Base-by-base conservation (phyloP, 2,113 vertebrate species). In the Synodontis membranacea region DNA sequence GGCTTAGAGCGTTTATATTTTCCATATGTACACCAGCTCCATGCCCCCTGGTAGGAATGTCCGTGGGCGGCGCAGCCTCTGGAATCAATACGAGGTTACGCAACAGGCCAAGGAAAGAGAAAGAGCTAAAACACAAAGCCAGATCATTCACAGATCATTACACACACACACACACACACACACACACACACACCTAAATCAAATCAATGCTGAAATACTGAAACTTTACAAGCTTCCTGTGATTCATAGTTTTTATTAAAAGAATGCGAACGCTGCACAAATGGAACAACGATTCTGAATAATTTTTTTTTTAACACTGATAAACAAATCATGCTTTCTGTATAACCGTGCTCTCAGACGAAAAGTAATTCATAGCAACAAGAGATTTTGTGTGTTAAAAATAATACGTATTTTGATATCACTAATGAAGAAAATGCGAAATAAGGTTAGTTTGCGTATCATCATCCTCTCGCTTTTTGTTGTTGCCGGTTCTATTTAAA, bases 81-180 rank as follows among this genome's bases (percentile, higher is more conserved):
- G 62, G 84, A 86, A 88, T 81, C 87, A 87, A 72, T 86, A 66
- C 76, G 66, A 31, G 81, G 58, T 87, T 90, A 88, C 84, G 84
- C 86, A 89, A 89, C 56, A 80, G 54, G 44, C 54, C 42, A 39
- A 75, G 66, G 68, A 46, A 78, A 84, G 76, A 52, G 50, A 75
- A 85, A 81, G 60, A 83, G 62, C 50, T 64, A 19, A 74, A 56
- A 48, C 37, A 87, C 54, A 39, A 39, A 79, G 74, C 0, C 75
- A 75, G 70, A 66, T 86, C 54, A 31, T 54, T 70, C 79, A 50
- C 42, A 31, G 42, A 56, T 37, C 15, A 74, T 56, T 34, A 82
- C 62, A 52, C 31, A 56, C 37, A 50, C 19, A 23, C 54, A 25
- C 28, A 48, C 70, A 64, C 50, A 46, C 12, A 52, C 19, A 74